Base-by-base conservation (phyloP, 2,113 vertebrate genomes). In the Craseonycteris thonglongyai region DNA sequence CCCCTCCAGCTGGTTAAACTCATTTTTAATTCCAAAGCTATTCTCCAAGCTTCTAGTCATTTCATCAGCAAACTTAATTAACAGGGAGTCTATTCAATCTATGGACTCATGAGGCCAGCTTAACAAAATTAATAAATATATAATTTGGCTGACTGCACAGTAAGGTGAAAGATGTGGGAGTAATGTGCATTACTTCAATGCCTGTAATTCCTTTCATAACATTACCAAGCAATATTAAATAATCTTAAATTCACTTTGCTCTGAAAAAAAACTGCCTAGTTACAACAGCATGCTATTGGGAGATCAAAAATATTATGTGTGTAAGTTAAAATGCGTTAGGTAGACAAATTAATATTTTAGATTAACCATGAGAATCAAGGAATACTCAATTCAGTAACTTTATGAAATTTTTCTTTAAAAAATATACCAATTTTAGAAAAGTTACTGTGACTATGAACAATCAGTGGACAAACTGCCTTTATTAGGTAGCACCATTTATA, bases 91-190 rank as follows among this genome's bases (percentile, higher is more conserved):
- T 87, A 97, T 94, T 97, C 96, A 95, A 95, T 96, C 94, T 97
- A 96, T 96, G 96, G 93, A 96, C 96, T 96, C 96, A 90, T 14
- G 93, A 97, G 96, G 83, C 91, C 93, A 96, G 90, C 95, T 96
- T 97, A 96, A 95, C 93, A 94, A 97, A 95, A 97, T 97, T 97
- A 97, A 97, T 97, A 96, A 97, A 97, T 96, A 97, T 95, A 94
- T 97, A 97, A 97, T 96, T 97, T 97, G 97, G 89, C 95, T 96
- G 96, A 96, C 97, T 96, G 91, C 82, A 93, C 93, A 88, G 86
- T 65, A 66, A 96, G 94, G 92, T 88, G 88, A 96, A 97, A 91
- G 75, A 88, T 66, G 83, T 94, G 38, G 82, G 89, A 85, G 79
- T 94, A 75, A 91, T 95, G 71, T 68, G 47, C 51, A 92, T 97